Conservation (phyloP, 2,888 invertebrate species). For the Stenurella melanura region DNA sequence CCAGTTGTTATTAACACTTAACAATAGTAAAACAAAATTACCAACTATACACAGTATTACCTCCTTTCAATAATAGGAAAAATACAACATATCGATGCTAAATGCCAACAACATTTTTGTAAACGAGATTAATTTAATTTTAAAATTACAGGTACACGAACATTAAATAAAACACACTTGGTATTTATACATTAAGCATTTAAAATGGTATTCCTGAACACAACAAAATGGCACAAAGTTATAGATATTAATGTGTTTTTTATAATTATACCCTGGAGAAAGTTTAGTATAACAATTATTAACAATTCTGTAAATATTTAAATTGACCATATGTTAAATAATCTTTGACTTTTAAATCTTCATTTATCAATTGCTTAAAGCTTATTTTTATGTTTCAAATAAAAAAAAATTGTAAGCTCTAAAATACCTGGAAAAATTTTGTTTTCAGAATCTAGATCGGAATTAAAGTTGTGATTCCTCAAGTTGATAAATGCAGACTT, state of each 20-base stretch:
- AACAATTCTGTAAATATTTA: conserved; percentile 7
- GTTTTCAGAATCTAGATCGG: too few relatives aligned
- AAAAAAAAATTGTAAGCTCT: too few relatives aligned
- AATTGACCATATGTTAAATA: conserved; percentile 12
- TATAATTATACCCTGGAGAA: conserved; percentile 4
- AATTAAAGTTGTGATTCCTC: too few relatives aligned
- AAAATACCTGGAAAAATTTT: too few relatives aligned
- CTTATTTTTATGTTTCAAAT: too few relatives aligned
- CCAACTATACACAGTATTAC: too few relatives aligned
- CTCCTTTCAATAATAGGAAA: too few relatives aligned
- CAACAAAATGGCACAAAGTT: neutral
- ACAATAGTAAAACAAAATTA: too few relatives aligned
- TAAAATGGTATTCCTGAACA: neutral
- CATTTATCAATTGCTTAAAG: too few relatives aligned
- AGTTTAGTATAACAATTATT: conserved; percentile 2
- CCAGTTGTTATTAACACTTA: too few relatives aligned
- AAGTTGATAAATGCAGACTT: neutral
- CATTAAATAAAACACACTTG: neutral
- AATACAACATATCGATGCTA: neutral
- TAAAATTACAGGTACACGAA: neutral
- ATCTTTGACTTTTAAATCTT: neutral
- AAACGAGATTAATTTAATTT: neutral
- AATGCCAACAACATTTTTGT: neutral
- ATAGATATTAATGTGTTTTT: neutral
- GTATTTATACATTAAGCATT: neutral